phyloP scores from a whole-genome alignment of 2,113 vertebrate species.

The Phylloscopus trochilus region DNA sequence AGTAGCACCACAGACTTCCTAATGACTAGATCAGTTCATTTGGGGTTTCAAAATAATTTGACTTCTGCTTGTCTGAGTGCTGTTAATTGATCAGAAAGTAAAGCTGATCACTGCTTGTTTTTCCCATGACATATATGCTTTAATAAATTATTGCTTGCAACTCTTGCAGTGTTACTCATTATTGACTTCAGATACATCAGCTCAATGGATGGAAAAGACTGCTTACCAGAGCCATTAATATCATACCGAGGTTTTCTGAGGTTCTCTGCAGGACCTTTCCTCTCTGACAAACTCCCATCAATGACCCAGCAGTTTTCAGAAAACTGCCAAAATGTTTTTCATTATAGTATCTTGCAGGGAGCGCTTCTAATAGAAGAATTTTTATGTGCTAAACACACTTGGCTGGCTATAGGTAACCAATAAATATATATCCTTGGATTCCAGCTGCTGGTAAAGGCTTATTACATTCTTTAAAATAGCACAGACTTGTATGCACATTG shows the following conservation, averaged over 20 bases:
- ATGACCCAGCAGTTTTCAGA: background rate
- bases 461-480: background rate
- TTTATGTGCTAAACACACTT: background rate
- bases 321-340: background rate
- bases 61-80: conserved; percentile 56
- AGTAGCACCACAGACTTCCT: conserved; percentile 47
- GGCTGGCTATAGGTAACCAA: background rate
- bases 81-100: conserved; percentile 75
- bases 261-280: background rate
- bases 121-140: conserved; percentile 54
- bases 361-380: background rate
- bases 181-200: conserved; percentile 62
- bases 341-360: background rate
- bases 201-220: background rate
- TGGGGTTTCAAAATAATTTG: conserved; percentile 60
- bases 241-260: background rate
- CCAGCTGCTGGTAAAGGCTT: background rate
- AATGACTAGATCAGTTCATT: conserved; percentile 51
- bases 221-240: conserved; percentile 33
- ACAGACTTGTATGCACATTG: background rate
- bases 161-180: conserved; percentile 29
- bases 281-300: conserved; percentile 1
- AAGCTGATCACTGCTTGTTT: conserved; percentile 63
- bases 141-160: conserved; percentile 65
- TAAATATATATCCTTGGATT: background rate